phyloP scores from a whole-genome alignment of 1,140 invertebrate genomes.

The Drosophila guanche region DNA sequence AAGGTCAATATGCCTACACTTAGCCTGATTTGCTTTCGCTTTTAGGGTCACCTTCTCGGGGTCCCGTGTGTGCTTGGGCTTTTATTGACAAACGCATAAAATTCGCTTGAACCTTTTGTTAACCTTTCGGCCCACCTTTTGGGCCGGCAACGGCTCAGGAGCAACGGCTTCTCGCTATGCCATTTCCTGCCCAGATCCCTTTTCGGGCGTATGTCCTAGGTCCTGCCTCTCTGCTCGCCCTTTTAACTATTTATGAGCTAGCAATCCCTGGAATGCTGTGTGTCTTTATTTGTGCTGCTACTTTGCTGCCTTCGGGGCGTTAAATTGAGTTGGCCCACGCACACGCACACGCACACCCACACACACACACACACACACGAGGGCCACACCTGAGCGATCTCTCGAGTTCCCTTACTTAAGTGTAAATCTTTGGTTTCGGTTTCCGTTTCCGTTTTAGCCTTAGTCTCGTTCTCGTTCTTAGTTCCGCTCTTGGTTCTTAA shows the following conservation, averaged over 20 bases:
- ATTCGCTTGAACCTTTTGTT: constrained; percentile 78
- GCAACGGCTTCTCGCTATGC: constrained; percentile 30
- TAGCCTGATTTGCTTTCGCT: constrained; percentile 75
- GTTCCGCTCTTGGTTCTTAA: constrained; percentile 45
- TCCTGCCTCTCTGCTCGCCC: constrained; percentile 73
- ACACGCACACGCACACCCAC: constrained; percentile 49
- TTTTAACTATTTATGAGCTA: constrained; percentile 82
- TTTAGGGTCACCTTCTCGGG: constrained; percentile 28
- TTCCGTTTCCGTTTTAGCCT: constrained; percentile 26
- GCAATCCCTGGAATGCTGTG: constrained; percentile 78
- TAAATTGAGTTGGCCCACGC: constrained; percentile 74
- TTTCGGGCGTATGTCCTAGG: constrained; percentile 23
- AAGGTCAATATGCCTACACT: constrained; percentile 79
- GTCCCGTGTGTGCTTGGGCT: constrained; percentile 39
- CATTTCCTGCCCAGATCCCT: constrained; percentile 52
- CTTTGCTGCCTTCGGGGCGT: constrained; percentile 77
- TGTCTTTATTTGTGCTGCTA: constrained; percentile 81
- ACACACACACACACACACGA: constrained; percentile 25
- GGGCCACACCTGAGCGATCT: constrained; percentile 62
- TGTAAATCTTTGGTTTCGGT: constrained; percentile 38
- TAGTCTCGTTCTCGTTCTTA: neutral
- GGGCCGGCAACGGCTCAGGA: neutral
- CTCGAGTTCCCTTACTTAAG: constrained; percentile 36
- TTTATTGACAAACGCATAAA: constrained; percentile 80
- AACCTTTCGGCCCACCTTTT: constrained; percentile 60